phyloP scores from a whole-genome alignment of 2,797 vertebrate genomes.

The Australoheros facetus region DNA sequence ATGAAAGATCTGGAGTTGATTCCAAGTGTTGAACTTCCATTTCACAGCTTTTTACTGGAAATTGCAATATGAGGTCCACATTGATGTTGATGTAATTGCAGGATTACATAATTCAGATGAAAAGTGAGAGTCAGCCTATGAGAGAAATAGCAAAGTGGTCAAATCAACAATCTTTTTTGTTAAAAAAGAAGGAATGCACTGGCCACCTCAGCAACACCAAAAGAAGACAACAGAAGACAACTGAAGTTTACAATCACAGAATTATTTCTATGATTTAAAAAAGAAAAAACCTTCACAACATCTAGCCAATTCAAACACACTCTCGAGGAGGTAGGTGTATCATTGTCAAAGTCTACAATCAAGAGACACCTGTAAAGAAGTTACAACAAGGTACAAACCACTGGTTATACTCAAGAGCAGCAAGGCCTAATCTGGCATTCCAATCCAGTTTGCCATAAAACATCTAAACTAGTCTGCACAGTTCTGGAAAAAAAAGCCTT shows the following conservation, averaged over 20 bases:
- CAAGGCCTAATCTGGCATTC: too few species aligned
- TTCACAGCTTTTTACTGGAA: neutral
- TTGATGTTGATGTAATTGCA: neutral
- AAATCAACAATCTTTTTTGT: neutral
- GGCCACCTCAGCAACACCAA: neutral
- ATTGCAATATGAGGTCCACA: neutral
- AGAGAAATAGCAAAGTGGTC: neutral
- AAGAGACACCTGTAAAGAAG: too few species aligned
- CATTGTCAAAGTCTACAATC: too few species aligned
- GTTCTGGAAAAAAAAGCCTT: too few species aligned
- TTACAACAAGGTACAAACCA: too few species aligned
- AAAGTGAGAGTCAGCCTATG: too few species aligned
- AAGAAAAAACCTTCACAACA: too few species aligned
- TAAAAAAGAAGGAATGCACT: neutral
- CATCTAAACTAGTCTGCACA: too few species aligned
- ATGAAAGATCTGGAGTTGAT: neutral
- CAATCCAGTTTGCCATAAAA: too few species aligned
- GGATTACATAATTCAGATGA: neutral
- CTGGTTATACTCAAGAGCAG: too few species aligned
- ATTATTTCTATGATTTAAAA: neutral
- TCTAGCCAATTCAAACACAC: too few species aligned
- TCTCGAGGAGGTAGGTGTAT: too few species aligned
- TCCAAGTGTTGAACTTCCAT: neutral
- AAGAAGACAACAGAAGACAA: neutral
- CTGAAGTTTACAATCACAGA: accelerated